These are phyloP conservation scores for Sebastes glaucus DNA, from an alignment of 2,797 vertebrate genomes.

Conservation along the genomic window DNA sequence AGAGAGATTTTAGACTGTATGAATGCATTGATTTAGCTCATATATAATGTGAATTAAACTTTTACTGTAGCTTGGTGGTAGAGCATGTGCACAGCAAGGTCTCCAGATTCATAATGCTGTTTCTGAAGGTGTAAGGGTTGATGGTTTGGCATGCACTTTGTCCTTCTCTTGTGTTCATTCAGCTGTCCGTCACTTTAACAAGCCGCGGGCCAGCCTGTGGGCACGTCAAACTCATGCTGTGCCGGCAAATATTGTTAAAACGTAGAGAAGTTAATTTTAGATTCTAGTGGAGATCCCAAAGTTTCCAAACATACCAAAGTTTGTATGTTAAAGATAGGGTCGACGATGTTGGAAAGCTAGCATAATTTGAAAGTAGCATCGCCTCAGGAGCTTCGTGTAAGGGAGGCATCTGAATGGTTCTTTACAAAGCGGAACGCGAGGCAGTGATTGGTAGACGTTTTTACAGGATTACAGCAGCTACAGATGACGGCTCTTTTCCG, in stretches of 20 bases:
- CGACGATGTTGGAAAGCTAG: too few species aligned
- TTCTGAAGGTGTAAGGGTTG: neutral
- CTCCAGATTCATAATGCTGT: neutral
- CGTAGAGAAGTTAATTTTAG: neutral
- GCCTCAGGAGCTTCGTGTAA: too few species aligned
- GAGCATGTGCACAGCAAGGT: neutral
- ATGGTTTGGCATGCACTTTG: neutral
- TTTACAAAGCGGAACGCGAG: too few species aligned
- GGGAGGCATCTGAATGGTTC: too few species aligned
- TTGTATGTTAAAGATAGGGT: too few species aligned
- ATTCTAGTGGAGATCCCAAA: neutral
- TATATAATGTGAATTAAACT: neutral
- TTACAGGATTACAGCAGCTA: too few species aligned
- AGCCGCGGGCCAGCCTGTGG: neutral
- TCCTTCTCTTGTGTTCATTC: neutral
- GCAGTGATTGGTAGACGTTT: too few species aligned
- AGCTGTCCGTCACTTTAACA: neutral
- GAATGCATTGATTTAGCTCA: neutral
- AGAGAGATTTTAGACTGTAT: neutral
- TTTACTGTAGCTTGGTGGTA: neutral
- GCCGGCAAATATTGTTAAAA: neutral
- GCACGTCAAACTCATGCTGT: neutral
- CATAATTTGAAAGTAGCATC: too few species aligned
- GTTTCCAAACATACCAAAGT: neutral
- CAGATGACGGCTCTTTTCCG: too few species aligned